Evolutionary conservation across 2,797 vertebrate species (phyloP).

Genomic region (Acomys russatus): DNA sequence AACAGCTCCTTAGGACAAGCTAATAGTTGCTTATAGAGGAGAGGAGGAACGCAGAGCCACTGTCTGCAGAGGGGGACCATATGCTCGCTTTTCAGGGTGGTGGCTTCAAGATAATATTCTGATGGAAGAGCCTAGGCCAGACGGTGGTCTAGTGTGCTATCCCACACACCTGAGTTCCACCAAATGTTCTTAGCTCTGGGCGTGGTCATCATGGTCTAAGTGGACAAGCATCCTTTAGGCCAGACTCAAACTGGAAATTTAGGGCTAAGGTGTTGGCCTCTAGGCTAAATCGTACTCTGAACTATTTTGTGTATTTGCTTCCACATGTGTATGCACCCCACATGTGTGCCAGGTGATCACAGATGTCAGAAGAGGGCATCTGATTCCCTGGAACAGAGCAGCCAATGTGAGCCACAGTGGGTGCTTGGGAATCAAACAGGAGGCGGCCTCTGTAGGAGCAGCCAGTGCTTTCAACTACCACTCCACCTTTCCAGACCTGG

Average conservation of each 20-base stretch:
- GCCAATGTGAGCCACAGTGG: neutral
- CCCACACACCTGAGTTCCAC: neutral
- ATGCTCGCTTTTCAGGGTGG: neutral
- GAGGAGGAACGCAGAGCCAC: neutral
- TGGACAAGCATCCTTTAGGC: neutral
- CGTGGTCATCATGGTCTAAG: neutral
- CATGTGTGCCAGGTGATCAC: neutral
- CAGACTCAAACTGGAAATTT: neutral
- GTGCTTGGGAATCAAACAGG: neutral
- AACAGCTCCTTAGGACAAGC: neutral
- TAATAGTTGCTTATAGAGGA: neutral
- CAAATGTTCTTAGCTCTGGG: neutral
- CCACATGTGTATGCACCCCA: neutral
- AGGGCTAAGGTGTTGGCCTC: neutral
- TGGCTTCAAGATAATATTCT: neutral
- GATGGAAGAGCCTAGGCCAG: neutral
- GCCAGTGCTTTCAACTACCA: neutral
- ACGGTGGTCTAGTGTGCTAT: neutral
- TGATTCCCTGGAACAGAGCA: neutral
- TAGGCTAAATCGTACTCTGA: neutral
- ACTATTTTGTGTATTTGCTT: neutral
- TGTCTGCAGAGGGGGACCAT: neutral
- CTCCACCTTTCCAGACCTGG: neutral
- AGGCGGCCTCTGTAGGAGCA: no score
- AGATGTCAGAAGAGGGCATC: neutral